Evolutionary conservation across 2,113 vertebrate genomes (phyloP), one percentile per base, ranked within the genome.

Genomic region (Hyla sarda): DNA sequence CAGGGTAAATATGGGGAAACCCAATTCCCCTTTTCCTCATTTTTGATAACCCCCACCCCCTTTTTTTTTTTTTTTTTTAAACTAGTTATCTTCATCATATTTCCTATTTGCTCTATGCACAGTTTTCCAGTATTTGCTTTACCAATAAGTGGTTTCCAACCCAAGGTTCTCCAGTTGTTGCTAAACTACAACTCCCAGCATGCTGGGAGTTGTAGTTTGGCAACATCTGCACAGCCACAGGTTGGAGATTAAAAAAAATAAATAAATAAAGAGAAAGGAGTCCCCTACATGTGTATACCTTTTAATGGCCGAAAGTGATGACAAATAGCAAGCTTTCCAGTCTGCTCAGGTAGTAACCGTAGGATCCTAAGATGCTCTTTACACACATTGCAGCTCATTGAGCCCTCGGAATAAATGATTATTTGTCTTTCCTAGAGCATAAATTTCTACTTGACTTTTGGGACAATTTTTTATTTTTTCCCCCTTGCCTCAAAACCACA

Each of bases 371-470:
- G 65, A 69, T 34, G 65, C 65, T 69, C 65, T 69, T 34, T 21
- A 34, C 67, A 71, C 67, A 71, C 67, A 41, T 67, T 67, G 48
- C 52, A 16, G 50, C 72, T 74, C 52, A 80, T 56, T 25, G 83
- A 85, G 73, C 10, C 8, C 23, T 3, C 48, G 74, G 76, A 58
- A 83, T 73, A 58, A 83, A 74, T 74, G 82, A 34, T 47, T 83
- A 54, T 83, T 73, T 83, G 67, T 83, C 73, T 82, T 83, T 83
- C 82, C 82, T 83, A 45, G 67, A 25, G 73, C 71, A 74, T 54
- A 83, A 72, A 74, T 83, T 83, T 28, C 52, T 83, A 41, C 65
- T 74, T 83, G 48, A 45, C n/a, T 58, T 30, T 30, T 72, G 23
- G 32, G 34, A 74, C 30, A 54, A 25, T 37, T 41, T 56, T n/a